These are phyloP conservation scores for Anguilla anguilla DNA, from an alignment of 2,797 vertebrate genomes.

Conservation along the genomic window DNA sequence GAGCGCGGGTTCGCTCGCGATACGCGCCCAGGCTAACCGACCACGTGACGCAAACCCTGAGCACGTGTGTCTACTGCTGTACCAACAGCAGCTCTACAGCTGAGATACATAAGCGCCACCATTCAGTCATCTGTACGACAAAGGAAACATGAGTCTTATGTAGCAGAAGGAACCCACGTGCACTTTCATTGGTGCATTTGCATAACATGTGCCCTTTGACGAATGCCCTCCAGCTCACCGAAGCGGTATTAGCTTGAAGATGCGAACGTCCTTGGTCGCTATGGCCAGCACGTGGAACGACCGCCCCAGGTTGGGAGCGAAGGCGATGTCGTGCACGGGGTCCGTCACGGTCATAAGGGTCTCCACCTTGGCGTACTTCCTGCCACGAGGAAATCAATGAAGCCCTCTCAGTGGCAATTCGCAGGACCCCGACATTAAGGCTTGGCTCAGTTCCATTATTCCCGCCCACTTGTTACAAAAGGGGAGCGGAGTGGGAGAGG, in stretches of 20 bases:
- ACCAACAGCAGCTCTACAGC: not conserved
- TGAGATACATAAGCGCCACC: not conserved
- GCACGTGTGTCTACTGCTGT: no score
- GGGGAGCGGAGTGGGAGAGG: not conserved
- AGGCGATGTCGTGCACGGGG: constrained; percentile 93
- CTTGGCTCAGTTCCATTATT: not conserved
- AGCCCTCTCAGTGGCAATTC: not conserved
- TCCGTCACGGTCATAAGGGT: constrained; percentile 93
- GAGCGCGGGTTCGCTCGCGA: not conserved
- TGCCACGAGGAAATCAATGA: constrained; percentile 49
- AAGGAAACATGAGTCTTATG: not conserved
- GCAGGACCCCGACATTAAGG: not conserved
- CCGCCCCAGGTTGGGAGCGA: constrained; percentile 94
- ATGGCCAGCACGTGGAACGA: constrained; percentile 96
- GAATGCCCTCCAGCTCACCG: constrained; percentile 71
- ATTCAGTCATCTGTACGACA: not conserved
- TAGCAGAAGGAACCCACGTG: not conserved
- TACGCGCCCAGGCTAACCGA: not conserved
- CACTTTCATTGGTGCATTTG: not conserved
- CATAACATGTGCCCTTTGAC: not conserved
- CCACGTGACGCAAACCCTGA: no score
- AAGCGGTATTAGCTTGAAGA: constrained; percentile 94
- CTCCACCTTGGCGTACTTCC: constrained; percentile 95
- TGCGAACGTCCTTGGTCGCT: constrained; percentile 95
- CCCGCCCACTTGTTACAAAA: not conserved